Evolutionary conservation across 2,113 vertebrate species (phyloP), one percentile per base, ranked within the genome.

Genomic region (Urocynchramus pylzowi): DNA sequence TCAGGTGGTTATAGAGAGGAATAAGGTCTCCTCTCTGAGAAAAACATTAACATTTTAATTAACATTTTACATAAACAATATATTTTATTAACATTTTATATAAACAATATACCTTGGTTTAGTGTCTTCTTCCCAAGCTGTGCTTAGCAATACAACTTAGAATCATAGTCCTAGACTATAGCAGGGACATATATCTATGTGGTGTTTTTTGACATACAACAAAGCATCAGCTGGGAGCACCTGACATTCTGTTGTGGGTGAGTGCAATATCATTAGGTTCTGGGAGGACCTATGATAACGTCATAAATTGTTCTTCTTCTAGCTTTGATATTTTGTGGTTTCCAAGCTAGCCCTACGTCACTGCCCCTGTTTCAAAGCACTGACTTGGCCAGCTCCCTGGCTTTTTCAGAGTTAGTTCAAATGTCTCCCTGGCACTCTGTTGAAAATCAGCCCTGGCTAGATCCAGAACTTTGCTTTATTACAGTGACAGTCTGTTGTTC

Each of bases 391-490:
- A n/a, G 60, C 30, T 92, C 84, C 14, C 3, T 78, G 30, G 69
- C 17, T 82, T 93, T 81, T 94, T 91, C 47, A n/a, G 47, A 47
- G 27, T 82, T 60, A 31, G 80, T 77, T 95, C 33, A 88, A 67
- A 60, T 92, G 64, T 41, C 19, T 93, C 9, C 71, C 56, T 92
- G 79, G 35, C 60, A 71, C 60, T 81, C 50, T 41, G 28, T 74
- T 92, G 86, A 95, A 93, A 96, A 90, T 76, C 28, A 91, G 61
- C 65, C 61, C 60, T 68, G 59, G 84, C 87, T 94, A 76, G 45
- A 87, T 94, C 23, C 64, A 91, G 84, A 94, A 91, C 56, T 87
- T 93, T 31, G 45, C 80, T 95, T 90, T 94, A 85, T 93, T 96
- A 73, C 78, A 47, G 30, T 91, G 89, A 89, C 89, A 91, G 70